Evolutionary conservation across 2,113 vertebrate genomes (phyloP).

Genomic region (Arvicanthis niloticus): DNA sequence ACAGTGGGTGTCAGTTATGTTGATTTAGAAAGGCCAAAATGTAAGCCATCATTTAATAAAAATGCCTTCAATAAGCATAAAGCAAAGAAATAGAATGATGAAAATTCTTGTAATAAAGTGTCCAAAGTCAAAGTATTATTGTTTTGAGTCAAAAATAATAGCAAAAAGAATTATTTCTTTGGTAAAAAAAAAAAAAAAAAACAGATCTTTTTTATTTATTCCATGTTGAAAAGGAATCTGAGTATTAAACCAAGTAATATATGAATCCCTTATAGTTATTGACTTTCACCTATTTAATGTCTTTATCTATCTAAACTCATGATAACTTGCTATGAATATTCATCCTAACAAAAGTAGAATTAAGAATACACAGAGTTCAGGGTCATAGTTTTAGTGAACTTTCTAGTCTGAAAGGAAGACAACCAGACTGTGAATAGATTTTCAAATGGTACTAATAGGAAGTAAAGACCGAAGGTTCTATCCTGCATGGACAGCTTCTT

Average conservation of each 20-base stretch:
- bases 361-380: neutral
- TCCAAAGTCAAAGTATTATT: constrained; percentile 25
- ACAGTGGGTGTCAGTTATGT: neutral
- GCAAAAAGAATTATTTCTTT: constrained; percentile 34
- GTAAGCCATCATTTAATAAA: constrained; percentile 55
- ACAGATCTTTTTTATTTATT: constrained; percentile 31
- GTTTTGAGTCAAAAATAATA: neutral
- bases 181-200: neutral
- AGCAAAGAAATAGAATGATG: constrained; percentile 33
- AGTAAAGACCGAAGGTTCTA: neutral
- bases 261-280: constrained; percentile 37
- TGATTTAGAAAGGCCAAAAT: constrained; percentile 42
- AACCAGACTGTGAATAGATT: neutral
- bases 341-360: constrained; percentile 41
- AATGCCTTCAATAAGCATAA: constrained; percentile 30
- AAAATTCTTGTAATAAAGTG: constrained; percentile 11
- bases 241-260: constrained; percentile 32
- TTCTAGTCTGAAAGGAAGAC: constrained; percentile 7
- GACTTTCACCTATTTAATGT: constrained; percentile 4
- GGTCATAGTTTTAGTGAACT: neutral
- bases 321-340: constrained; percentile 20
- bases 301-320: constrained; percentile 32
- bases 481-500: neutral
- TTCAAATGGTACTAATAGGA: neutral
- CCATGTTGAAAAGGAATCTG: constrained; percentile 37